Percentiles rank a stretch among this genome's conserved stretches.
These are phyloP conservation scores for Plagodis dolabraria DNA, from an alignment of 2,888 invertebrate species.

Conservation along the genomic window DNA sequence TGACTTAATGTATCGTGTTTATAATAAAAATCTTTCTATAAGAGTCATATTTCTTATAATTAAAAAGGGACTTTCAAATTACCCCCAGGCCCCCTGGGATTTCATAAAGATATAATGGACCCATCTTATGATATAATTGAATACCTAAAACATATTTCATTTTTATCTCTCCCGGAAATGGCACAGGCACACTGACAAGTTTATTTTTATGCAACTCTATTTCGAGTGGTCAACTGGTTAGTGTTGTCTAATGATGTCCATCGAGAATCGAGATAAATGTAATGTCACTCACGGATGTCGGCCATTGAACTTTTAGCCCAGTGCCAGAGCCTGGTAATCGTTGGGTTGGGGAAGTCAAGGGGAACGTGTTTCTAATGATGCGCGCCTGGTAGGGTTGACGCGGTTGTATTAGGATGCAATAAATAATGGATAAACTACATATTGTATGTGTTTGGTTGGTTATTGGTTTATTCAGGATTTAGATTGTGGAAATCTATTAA, in stretches of 20 bases:
- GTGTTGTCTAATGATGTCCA: constrained; percentile 16
- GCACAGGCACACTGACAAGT: neutral
- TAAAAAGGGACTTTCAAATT: too few relatives aligned
- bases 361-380: constrained; percentile 58
- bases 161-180: neutral
- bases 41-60: too few relatives aligned
- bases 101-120: neutral
- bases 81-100: too few relatives aligned
- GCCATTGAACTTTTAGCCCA: constrained; percentile 67
- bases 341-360: constrained; percentile 45
- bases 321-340: constrained; percentile 35
- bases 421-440: neutral
- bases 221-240: constrained; percentile 29
- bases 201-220: constrained; percentile 33
- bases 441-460: too few relatives aligned
- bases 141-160: too few relatives aligned
- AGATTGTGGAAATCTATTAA: too few relatives aligned
- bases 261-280: constrained; percentile 41
- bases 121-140: too few relatives aligned
- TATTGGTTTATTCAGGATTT: too few relatives aligned
- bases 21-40: too few relatives aligned
- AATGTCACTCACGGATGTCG: constrained; percentile 46
- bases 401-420: constrained; percentile 17
- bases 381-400: constrained; percentile 57
- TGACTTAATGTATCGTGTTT: too few relatives aligned